Evolutionary conservation across 2,113 vertebrate species (phyloP).

Genomic region (Apteryx owenii): DNA sequence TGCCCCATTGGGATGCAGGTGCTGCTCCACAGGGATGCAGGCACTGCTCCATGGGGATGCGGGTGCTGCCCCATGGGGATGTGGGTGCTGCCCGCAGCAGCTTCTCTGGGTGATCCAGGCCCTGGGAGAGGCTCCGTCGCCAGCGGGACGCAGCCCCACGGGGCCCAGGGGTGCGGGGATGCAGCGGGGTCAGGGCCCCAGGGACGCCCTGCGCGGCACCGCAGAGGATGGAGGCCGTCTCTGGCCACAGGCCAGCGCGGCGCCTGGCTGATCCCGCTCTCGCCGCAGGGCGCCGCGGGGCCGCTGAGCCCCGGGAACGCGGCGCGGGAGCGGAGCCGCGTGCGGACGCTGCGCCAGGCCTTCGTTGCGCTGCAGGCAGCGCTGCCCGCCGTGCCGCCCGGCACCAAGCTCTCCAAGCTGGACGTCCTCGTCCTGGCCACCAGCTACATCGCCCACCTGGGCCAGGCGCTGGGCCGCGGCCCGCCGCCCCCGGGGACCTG

Average conservation of each 20-base stretch:
- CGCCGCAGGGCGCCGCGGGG: background rate
- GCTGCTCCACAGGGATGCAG: no score
- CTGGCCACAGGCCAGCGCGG: no score
- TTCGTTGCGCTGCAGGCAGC: slow-evolving; percentile 87
- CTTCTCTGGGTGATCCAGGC: background rate
- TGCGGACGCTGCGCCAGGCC: slow-evolving; percentile 84
- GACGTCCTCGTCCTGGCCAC: slow-evolving; percentile 87
- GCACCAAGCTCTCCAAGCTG: slow-evolving; percentile 90
- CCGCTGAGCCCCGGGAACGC: slow-evolving; percentile 81
- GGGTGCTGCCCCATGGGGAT: no score
- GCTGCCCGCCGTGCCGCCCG: slow-evolving; percentile 83
- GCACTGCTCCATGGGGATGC: no score
- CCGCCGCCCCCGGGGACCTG: background rate
- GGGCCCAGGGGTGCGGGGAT: no score
- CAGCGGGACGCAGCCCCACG: no score
- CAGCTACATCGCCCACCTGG: slow-evolving; percentile 88
- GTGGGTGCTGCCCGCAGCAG: no score
- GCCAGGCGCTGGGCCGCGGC: slow-evolving; percentile 79
- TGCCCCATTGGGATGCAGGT: no score
- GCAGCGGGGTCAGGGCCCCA: no score
- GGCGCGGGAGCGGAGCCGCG: slow-evolving; percentile 81
- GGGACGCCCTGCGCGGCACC: no score
- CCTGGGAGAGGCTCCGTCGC: background rate
- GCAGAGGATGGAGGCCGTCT: no score
- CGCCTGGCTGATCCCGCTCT: no score